These are phyloP conservation scores for Anas platyrhynchos DNA, from an alignment of 2,113 vertebrate genomes.

Conservation along the genomic window DNA sequence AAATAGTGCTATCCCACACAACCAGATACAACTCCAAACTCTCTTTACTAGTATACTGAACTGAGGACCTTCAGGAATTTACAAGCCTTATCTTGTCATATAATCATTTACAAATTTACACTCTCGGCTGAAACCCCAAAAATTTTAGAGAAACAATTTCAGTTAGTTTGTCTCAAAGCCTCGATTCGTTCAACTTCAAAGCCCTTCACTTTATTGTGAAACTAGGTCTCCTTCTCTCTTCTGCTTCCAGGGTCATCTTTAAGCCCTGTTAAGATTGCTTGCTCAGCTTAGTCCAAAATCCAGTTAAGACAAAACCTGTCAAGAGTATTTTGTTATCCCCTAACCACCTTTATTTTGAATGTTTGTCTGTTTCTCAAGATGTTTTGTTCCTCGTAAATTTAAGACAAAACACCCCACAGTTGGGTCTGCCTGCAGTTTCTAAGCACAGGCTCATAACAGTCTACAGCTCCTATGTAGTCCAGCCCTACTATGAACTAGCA, in stretches of 20 bases:
- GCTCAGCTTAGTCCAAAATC: conserved; percentile 86
- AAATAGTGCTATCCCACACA: neutral
- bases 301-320: conserved; percentile 90
- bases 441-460: neutral
- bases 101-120: neutral
- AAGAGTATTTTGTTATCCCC: conserved; percentile 79
- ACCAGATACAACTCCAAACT: neutral
- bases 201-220: neutral
- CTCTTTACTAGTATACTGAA: neutral
- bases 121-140: neutral
- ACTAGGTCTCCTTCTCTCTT: conserved; percentile 8
- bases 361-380: conserved; percentile 21
- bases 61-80: neutral
- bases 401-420: neutral
- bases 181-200: neutral
- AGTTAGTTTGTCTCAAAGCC: neutral
- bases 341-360: conserved; percentile 78
- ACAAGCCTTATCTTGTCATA: neutral
- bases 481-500: neutral
- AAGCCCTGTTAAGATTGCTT: conserved; percentile 85
- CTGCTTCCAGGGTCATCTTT: conserved; percentile 78
- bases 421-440: neutral
- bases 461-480: neutral
- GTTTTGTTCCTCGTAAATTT: neutral
- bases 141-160: neutral